Percentiles rank a stretch among this genome's conserved stretches.
phyloP scores from a whole-genome alignment of 2,797 vertebrate genomes.

The Danio kyathit region DNA sequence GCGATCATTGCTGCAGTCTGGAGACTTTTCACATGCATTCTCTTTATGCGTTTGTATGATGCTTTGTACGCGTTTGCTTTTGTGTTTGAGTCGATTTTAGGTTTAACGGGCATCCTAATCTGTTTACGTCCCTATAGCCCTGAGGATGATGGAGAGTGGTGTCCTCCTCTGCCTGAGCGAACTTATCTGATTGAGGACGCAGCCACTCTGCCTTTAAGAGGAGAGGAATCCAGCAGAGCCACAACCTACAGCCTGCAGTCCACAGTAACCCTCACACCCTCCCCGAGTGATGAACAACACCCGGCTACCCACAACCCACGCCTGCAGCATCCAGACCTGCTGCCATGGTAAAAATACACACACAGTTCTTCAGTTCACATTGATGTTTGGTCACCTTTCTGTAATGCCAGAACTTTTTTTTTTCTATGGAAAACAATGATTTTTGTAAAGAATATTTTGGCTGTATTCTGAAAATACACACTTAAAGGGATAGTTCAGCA shows the following conservation, averaged over 20 bases:
- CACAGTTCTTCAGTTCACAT: neutral
- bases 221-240: slow-evolving; percentile 76
- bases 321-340: slow-evolving; percentile 82
- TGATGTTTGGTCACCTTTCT: too few relatives aligned
- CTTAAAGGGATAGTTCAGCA: too few relatives aligned
- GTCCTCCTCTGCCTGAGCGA: slow-evolving; percentile 86
- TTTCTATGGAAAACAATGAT: too few relatives aligned
- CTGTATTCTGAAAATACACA: too few relatives aligned
- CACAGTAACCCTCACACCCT: slow-evolving; percentile 78
- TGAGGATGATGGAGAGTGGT: slow-evolving; percentile 87
- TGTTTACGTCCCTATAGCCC: slow-evolving; percentile 70
- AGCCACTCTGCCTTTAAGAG: slow-evolving; percentile 68
- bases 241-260: slow-evolving; percentile 80
- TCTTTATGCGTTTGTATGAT: slow-evolving; percentile 32
- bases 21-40: slow-evolving; percentile 34
- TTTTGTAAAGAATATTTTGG: too few relatives aligned
- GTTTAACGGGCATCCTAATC: neutral
- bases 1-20: slow-evolving; percentile 35
- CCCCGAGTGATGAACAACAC: slow-evolving; percentile 73
- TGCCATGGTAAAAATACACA: slow-evolving; percentile 76
- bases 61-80: neutral
- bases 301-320: slow-evolving; percentile 76
- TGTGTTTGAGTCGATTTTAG: slow-evolving; percentile 3
- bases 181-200: slow-evolving; percentile 84
- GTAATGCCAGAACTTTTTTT: too few relatives aligned